These are phyloP conservation scores for Imbricaverruca yamaguchii DNA, from an alignment of 2,888 invertebrate genomes.

Conservation along the genomic window DNA sequence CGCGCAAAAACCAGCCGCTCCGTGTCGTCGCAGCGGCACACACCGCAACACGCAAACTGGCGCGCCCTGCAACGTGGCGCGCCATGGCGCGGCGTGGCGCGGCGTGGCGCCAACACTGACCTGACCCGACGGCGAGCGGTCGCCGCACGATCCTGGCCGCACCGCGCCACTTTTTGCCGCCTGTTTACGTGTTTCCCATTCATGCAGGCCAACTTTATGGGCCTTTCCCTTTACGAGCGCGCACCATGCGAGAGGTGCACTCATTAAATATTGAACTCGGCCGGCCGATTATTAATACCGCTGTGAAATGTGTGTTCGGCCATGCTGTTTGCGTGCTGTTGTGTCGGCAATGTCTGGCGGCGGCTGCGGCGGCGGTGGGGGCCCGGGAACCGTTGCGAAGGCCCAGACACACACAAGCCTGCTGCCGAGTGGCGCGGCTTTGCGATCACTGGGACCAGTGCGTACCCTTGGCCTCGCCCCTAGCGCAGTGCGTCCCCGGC, in stretches of 20 bases:
- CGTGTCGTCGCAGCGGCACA: not conserved
- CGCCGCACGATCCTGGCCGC: conserved; percentile 2
- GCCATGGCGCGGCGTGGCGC: not conserved
- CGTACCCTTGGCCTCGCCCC: no score
- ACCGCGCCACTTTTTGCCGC: conserved; percentile 10
- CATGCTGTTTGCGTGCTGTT: conserved; percentile 5
- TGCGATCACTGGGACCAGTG: no score
- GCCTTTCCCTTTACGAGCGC: conserved; percentile 22
- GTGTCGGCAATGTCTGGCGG: not conserved
- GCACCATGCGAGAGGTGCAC: conserved; percentile 16
- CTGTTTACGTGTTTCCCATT: conserved; percentile 21
- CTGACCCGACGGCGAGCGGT: not conserved
- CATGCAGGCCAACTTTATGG: conserved; percentile 22
- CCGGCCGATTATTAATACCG: conserved; percentile 22
- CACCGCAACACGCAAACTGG: not conserved
- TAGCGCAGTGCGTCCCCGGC: no score
- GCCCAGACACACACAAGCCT: no score
- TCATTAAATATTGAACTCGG: conserved; percentile 24
- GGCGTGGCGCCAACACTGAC: not conserved
- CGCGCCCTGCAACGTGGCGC: not conserved
- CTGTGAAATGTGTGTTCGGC: conserved; percentile 11
- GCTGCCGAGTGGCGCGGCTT: no score
- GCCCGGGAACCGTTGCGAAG: no score
- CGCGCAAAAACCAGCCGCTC: not conserved
- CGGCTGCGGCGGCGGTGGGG: not conserved